These are phyloP conservation scores for Bufo gargarizans DNA, from an alignment of 2,113 vertebrate species.

Conservation along the genomic window DNA sequence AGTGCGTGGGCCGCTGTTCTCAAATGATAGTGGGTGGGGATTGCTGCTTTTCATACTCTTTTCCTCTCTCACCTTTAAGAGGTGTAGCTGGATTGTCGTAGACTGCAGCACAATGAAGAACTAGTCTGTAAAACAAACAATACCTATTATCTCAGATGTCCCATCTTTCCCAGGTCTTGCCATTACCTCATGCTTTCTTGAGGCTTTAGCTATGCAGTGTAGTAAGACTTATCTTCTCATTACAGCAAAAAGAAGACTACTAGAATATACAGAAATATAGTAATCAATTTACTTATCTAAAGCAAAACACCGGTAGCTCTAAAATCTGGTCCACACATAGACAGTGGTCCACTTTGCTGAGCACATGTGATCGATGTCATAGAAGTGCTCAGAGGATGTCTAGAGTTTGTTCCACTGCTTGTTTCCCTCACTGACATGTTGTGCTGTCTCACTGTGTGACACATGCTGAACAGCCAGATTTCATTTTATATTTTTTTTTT, in stretches of 20 bases:
- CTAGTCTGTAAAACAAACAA: neutral
- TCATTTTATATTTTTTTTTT: neutral
- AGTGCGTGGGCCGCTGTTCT: constrained; percentile 66
- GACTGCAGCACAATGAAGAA: constrained; percentile 10
- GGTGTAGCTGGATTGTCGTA: constrained; percentile 61
- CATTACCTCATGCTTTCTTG: neutral
- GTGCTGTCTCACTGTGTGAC: constrained; percentile 35
- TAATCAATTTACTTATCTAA: neutral
- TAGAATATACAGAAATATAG: neutral
- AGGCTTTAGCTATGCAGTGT: neutral
- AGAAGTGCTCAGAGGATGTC: constrained; percentile 20
- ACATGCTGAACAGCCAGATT: neutral
- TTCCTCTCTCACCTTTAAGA: constrained; percentile 75
- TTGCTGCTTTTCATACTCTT: constrained; percentile 66
- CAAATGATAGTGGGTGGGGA: constrained; percentile 72
- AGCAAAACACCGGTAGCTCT: neutral
- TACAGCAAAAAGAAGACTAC: neutral
- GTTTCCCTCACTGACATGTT: constrained; percentile 28
- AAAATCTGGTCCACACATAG: neutral
- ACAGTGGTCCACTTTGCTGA: neutral
- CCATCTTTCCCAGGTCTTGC: neutral
- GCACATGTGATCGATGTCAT: constrained; percentile 25
- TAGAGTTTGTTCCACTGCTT: constrained; percentile 37
- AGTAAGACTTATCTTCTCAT: neutral
- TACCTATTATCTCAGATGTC: neutral